Conservation (phyloP, 2,797 vertebrate genomes). For the Tokudaia muenninki region DNA sequence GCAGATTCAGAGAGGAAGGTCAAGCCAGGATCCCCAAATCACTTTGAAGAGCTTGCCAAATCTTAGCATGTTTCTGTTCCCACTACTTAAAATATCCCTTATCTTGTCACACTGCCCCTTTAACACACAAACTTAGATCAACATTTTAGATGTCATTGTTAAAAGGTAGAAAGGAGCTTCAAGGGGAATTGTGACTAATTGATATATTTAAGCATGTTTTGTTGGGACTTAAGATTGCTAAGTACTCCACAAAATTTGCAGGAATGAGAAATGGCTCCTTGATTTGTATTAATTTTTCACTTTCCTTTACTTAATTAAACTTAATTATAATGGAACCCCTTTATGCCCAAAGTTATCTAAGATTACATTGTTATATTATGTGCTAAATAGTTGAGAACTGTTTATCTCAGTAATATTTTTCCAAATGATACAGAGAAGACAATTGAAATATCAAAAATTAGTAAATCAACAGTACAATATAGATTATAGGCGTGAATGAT, state of each 20-base stretch:
- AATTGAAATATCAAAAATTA: slow-evolving; percentile 19
- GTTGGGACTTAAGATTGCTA: neutral
- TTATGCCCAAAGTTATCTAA: neutral
- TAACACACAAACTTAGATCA: no score
- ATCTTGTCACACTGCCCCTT: neutral
- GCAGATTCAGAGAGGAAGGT: no score
- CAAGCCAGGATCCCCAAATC: neutral
- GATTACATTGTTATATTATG: neutral
- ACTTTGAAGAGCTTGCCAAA: neutral
- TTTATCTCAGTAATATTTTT: neutral
- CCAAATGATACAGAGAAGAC: neutral
- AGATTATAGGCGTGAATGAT: neutral
- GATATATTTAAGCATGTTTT: neutral
- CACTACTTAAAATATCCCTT: neutral
- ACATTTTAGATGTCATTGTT: neutral
- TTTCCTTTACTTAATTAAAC: neutral
- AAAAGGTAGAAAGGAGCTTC: neutral
- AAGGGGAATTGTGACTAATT: neutral
- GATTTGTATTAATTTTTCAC: neutral
- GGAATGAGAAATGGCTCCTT: neutral
- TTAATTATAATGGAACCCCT: neutral
- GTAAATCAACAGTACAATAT: neutral
- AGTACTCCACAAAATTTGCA: neutral
- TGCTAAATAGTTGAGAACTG: neutral
- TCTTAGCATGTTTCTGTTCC: neutral